phyloP scores from a whole-genome alignment of 2,888 invertebrate species.

The Patella ulyssiponensis region DNA sequence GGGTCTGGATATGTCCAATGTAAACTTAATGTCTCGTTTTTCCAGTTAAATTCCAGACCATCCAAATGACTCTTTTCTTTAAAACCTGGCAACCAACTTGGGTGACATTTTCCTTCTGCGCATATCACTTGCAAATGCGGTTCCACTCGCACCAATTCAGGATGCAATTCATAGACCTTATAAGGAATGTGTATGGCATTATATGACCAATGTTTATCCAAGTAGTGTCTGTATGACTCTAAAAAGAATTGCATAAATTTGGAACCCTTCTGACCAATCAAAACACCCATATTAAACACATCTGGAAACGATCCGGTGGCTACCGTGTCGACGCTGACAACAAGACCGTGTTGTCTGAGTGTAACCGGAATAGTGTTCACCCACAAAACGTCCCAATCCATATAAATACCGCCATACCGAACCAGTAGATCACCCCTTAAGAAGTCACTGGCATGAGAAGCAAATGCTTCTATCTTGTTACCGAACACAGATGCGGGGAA shows the following conservation, averaged over 20 bases:
- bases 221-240: constrained; percentile 41
- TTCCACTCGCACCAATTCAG: constrained; percentile 52
- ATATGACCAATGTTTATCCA: constrained; percentile 41
- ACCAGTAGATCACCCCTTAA: constrained; percentile 59
- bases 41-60: constrained; percentile 50
- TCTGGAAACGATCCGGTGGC: constrained; percentile 51
- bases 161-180: constrained; percentile 55
- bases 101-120: constrained; percentile 53
- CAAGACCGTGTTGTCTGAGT: constrained; percentile 48
- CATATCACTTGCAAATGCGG: constrained; percentile 57
- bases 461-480: constrained; percentile 43
- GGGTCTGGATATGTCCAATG: constrained; percentile 65
- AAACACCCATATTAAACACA: constrained; percentile 46
- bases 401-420: constrained; percentile 62
- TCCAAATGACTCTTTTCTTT: constrained; percentile 54
- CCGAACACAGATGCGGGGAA: constrained; percentile 46
- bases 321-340: constrained; percentile 58
- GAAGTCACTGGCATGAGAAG: constrained; percentile 58
- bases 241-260: constrained; percentile 39
- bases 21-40: constrained; percentile 52
- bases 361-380: constrained; percentile 46
- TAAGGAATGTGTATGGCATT: constrained; percentile 45
- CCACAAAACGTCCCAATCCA: constrained; percentile 62
- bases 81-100: constrained; percentile 52
- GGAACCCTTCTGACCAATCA: constrained; percentile 48